A percentile compares a stretch with the other conserved stretches of the same genome.
Conservation (phyloP, 2,888 invertebrate genomes). For the Melanchra persicariae region DNA sequence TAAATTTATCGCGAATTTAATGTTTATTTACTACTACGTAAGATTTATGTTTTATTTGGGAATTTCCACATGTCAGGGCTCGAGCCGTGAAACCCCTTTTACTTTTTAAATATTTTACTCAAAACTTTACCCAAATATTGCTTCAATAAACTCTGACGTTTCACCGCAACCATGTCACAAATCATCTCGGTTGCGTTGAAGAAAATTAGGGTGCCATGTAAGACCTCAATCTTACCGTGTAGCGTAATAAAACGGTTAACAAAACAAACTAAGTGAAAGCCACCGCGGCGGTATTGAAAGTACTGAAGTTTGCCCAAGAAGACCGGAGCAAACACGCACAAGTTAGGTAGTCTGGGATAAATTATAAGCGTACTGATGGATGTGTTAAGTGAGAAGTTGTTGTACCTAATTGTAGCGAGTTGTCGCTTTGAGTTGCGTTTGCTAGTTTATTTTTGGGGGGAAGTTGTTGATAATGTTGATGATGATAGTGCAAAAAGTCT, state of each 20-base stretch:
- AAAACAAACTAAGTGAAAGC: slow-evolving; percentile 76
- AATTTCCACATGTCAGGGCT: too few relatives aligned
- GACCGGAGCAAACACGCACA: slow-evolving; percentile 74
- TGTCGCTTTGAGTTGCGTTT: slow-evolving; percentile 12
- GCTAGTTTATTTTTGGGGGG: neutral
- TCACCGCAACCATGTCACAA: slow-evolving; percentile 36
- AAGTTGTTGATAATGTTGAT: neutral
- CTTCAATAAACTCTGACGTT: neutral
- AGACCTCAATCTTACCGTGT: slow-evolving; percentile 55
- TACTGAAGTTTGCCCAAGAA: slow-evolving; percentile 72
- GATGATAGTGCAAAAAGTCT: neutral
- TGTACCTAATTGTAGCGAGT: slow-evolving; percentile 24
- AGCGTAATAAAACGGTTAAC: slow-evolving; percentile 71
- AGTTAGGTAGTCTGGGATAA: slow-evolving; percentile 65
- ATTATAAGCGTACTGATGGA: slow-evolving; percentile 54
- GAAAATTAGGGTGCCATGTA: slow-evolving; percentile 31
- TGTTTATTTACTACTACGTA: too few relatives aligned
- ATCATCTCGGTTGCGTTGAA: slow-evolving; percentile 49
- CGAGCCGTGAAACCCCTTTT: too few relatives aligned
- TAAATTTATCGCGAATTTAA: too few relatives aligned
- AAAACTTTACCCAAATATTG: slow-evolving; percentile 31
- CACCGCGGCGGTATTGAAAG: slow-evolving; percentile 70
- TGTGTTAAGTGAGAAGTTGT: slow-evolving; percentile 39
- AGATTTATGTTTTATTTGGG: too few relatives aligned
- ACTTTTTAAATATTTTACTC: slow-evolving; percentile 16